Evolutionary conservation across 2,797 vertebrate genomes (phyloP).

Genomic region (Avahi laniger): DNA sequence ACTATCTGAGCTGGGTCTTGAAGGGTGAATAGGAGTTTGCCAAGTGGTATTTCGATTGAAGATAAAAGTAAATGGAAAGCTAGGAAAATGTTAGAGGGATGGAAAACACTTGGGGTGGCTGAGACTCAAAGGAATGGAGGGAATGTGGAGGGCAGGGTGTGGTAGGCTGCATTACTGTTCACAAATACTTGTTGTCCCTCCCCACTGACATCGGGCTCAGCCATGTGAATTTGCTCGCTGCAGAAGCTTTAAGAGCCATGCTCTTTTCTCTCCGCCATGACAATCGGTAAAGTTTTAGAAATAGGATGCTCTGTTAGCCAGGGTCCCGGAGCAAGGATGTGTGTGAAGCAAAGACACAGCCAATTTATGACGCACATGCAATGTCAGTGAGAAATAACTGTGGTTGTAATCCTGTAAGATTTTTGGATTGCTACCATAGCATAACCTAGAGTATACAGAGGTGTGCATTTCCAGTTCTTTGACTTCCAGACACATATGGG

Average conservation of each 20-base stretch:
- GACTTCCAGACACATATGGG: background rate
- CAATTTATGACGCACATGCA: background rate
- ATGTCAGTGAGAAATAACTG: background rate
- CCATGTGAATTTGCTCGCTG: background rate
- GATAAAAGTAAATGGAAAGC: conserved; percentile 33
- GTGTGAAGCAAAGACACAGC: background rate
- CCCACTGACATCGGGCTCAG: conserved; percentile 53
- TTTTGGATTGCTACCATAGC: background rate
- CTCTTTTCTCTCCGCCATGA: conserved; percentile 8
- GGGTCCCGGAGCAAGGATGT: background rate
- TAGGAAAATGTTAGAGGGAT: conserved; percentile 43
- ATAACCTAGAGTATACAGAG: background rate
- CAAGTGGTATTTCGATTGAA: background rate
- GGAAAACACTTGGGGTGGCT: conserved; percentile 29
- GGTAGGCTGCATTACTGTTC: conserved; percentile 19
- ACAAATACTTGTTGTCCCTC: conserved; percentile 48
- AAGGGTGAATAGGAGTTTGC: conserved; percentile 52
- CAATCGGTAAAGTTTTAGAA: conserved; percentile 16
- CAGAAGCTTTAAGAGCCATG: background rate
- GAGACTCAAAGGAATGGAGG: conserved; percentile 47
- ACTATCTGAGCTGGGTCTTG: conserved; percentile 14
- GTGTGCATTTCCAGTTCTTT: background rate
- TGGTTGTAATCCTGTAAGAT: background rate
- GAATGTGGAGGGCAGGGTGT: conserved; percentile 61
- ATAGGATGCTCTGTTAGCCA: background rate